Evolutionary conservation across 2,113 vertebrate species (phyloP).

Genomic region (Lutjanus erythropterus): DNA sequence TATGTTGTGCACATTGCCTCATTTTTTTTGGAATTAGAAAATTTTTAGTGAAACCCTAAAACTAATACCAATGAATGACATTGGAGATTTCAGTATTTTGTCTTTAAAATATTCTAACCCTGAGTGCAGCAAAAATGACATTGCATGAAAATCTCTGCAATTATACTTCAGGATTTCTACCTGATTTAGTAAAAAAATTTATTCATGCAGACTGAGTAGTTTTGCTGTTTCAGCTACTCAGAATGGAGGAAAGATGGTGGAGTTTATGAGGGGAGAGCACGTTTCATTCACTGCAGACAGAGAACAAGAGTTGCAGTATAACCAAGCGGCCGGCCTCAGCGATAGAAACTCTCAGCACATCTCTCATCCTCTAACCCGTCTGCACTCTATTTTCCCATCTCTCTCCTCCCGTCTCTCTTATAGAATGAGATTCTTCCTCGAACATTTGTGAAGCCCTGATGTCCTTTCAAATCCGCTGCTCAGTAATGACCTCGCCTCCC

Average conservation of each 20-base stretch:
- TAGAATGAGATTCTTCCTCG: constrained; percentile 31
- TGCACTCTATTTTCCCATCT: constrained; percentile 23
- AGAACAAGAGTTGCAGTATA: constrained; percentile 13
- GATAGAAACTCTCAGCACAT: constrained; percentile 24
- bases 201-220: neutral
- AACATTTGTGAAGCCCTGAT: constrained; percentile 20
- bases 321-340: neutral
- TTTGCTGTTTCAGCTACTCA: constrained; percentile 2
- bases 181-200: neutral
- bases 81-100: neutral
- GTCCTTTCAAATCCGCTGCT: constrained; percentile 52
- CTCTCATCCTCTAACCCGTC: constrained; percentile 5
- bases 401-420: constrained; percentile 2
- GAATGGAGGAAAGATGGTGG: neutral
- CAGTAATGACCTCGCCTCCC: constrained; percentile 45
- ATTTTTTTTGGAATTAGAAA: neutral
- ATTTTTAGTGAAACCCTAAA: neutral
- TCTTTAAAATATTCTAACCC: neutral
- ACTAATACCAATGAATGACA: neutral
- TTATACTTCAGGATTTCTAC: neutral
- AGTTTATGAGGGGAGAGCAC: neutral
- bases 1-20: no score
- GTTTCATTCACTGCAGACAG: constrained; percentile 19
- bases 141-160: neutral
- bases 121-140: neutral